Percentiles rank a stretch among this genome's conserved stretches.
Conservation (phyloP, 2,113 vertebrate genomes). For the Athene cunicularia region DNA sequence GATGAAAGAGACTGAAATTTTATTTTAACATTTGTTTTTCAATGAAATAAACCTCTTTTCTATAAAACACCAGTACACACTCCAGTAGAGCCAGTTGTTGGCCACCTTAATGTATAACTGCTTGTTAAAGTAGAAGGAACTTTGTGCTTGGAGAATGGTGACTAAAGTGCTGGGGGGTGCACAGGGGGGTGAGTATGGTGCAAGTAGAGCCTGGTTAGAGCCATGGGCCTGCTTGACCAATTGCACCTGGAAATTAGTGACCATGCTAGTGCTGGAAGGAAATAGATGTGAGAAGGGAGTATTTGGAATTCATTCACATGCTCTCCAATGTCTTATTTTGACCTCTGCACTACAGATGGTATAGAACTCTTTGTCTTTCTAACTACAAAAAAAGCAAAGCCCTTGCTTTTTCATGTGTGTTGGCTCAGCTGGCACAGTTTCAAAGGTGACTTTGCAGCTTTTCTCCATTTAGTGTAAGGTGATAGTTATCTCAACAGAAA, state of each 20-base stretch:
- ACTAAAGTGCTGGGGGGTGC: neutral
- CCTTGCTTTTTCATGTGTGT: neutral
- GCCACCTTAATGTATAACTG: neutral
- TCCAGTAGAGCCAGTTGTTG: neutral
- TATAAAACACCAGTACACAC: neutral
- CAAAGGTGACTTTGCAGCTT: neutral
- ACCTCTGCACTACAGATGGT: neutral
- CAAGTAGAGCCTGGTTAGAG: neutral
- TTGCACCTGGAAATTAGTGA: neutral
- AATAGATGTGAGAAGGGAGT: neutral
- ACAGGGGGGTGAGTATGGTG: too few species aligned
- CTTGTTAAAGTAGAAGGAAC: neutral
- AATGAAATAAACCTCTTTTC: neutral
- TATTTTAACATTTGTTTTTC: neutral
- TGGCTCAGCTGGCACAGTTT: neutral
- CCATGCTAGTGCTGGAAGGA: neutral
- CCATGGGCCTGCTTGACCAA: neutral
- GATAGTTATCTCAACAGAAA: neutral
- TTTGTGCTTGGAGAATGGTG: neutral
- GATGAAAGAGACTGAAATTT: neutral
- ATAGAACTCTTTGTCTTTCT: neutral
- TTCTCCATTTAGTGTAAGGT: neutral
- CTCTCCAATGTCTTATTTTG: neutral
- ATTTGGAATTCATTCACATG: neutral
- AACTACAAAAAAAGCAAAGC: neutral